Evolutionary conservation across 1,140 invertebrate genomes (phyloP).

Genomic region (Triops cancriformis): DNA sequence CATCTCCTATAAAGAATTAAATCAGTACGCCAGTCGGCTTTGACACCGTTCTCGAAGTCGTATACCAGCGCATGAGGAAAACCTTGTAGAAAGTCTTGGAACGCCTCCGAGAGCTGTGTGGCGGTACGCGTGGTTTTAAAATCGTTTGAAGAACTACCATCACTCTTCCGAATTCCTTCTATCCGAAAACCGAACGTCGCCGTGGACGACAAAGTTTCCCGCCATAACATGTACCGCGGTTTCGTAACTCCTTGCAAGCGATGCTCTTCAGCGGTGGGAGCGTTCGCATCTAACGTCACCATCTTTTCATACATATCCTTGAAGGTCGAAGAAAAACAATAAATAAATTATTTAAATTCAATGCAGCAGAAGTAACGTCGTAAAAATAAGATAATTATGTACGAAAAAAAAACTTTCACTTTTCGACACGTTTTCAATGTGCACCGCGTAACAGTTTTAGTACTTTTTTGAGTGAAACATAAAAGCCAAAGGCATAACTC

Average conservation of each 20-base stretch:
- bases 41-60: not conserved
- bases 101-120: conserved; percentile 67
- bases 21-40: conserved; percentile 16
- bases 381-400: conserved; percentile 9
- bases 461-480: not conserved
- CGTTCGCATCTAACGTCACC: conserved; percentile 84
- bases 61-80: conserved; percentile 68
- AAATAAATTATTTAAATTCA: conserved; percentile 9
- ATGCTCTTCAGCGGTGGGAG: conserved; percentile 84
- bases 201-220: conserved; percentile 94
- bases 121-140: conserved; percentile 89
- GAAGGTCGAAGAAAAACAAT: conserved; percentile 29
- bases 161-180: conserved; percentile 75
- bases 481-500: conserved; percentile 32
- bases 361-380: not conserved
- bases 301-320: conserved; percentile 98
- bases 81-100: conserved; percentile 71
- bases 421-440: not conserved
- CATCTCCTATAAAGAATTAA: conserved; percentile 53
- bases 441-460: not conserved
- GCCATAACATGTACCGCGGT: conserved; percentile 93
- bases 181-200: conserved; percentile 90
- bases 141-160: conserved; percentile 83
- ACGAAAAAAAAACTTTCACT: not conserved
- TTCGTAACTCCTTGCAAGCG: conserved; percentile 83